A percentile compares a stretch with the other conserved stretches of the same genome.
phyloP scores from a whole-genome alignment of 2,113 vertebrate genomes.

The Glaucomys volans region DNA sequence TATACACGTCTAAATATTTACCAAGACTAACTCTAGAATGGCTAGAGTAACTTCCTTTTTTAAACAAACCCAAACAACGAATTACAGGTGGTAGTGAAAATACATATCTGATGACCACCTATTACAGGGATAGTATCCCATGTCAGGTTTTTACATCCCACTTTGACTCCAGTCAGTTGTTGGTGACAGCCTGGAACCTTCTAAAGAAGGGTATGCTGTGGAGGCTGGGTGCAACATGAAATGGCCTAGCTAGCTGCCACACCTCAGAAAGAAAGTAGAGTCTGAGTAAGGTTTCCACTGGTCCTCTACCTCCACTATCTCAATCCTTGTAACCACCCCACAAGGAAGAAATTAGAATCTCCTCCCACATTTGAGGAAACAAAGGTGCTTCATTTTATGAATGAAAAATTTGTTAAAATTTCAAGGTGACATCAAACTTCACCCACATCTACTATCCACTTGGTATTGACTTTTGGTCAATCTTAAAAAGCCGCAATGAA shows the following conservation, averaged over 20 bases:
- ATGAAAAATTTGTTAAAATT: conserved; percentile 22
- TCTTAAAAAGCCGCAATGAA: neutral
- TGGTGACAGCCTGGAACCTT: neutral
- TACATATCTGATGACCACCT: neutral
- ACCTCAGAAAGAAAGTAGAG: rapidly evolving
- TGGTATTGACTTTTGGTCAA: neutral
- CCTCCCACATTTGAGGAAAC: neutral
- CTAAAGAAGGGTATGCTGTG: neutral
- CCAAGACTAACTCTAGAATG: neutral
- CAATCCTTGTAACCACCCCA: neutral
- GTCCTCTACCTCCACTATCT: neutral
- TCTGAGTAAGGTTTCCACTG: neutral
- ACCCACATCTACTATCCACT: neutral
- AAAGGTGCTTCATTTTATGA: neutral
- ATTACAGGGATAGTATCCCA: neutral
- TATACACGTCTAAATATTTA: neutral
- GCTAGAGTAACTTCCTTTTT: neutral
- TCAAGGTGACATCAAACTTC: neutral
- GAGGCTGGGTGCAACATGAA: neutral
- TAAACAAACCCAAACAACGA: neutral
- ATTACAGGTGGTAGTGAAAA: neutral
- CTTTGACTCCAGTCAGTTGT: neutral
- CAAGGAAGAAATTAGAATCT: neutral
- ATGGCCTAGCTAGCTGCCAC: neutral
- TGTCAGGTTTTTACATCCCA: neutral